Evolutionary conservation across 2,888 invertebrate species (phyloP).

Genomic region (Heterodera filipjevi): DNA sequence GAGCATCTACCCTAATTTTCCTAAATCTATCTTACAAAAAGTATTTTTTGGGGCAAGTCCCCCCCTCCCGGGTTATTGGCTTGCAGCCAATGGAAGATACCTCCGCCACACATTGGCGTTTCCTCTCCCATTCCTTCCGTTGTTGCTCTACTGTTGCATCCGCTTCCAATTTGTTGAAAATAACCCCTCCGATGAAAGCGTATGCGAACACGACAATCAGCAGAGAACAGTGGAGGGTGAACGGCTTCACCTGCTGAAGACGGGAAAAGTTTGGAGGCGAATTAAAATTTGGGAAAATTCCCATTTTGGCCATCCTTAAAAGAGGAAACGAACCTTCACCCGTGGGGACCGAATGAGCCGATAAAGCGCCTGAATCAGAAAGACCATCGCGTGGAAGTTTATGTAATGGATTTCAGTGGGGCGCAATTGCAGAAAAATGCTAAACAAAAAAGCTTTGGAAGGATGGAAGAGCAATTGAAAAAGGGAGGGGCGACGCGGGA

Average conservation of each 20-base stretch:
- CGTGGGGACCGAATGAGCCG: constrained; percentile 7
- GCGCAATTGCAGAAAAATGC: not conserved
- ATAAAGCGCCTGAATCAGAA: constrained; percentile 10
- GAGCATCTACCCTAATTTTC: no score
- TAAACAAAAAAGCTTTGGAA: not conserved
- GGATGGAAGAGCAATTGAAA: constrained; percentile 1
- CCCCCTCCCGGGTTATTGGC: no score
- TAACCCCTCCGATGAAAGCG: constrained; percentile 59
- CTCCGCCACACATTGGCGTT: constrained; percentile 50
- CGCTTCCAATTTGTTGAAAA: constrained; percentile 59
- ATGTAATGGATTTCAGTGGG: not conserved
- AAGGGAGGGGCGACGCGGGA: not conserved
- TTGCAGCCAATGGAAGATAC: constrained; percentile 35
- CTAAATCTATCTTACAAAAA: no score
- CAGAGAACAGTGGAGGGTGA: constrained; percentile 59
- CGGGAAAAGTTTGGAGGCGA: not conserved
- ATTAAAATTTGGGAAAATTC: no score
- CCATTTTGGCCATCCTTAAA: no score
- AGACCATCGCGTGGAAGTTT: not conserved
- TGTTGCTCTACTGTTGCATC: constrained; percentile 48
- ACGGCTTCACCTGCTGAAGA: constrained; percentile 60
- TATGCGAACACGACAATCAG: constrained; percentile 56
- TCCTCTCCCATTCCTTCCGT: constrained; percentile 41
- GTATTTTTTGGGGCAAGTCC: no score
- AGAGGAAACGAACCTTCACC: constrained; percentile 6